Evolutionary conservation across 2,797 vertebrate genomes (phyloP).

Genomic region (Harpagifer antarcticus): DNA sequence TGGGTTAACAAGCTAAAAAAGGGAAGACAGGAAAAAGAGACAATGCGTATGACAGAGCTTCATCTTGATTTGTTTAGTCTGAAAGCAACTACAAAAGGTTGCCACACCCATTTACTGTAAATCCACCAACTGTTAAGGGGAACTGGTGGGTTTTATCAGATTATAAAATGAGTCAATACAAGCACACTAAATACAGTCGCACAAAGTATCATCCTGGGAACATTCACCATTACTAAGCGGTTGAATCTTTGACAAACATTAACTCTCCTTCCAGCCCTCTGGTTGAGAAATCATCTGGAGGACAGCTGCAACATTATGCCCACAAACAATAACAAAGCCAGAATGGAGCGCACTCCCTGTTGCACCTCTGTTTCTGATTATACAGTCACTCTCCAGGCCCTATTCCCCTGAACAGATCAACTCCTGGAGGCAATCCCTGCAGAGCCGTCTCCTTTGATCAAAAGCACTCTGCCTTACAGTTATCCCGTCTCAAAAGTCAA

Average conservation of each 20-base stretch:
- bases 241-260: constrained; percentile 1
- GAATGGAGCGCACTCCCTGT: constrained; percentile 12
- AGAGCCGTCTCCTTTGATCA: not conserved
- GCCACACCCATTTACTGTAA: constrained; percentile 27
- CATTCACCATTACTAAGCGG: not conserved
- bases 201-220: not conserved
- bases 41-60: not conserved
- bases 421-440: constrained; percentile 3
- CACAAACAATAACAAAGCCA: constrained; percentile 7
- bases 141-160: not conserved
- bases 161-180: constrained; percentile 2
- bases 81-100: constrained; percentile 1
- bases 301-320: not conserved
- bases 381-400: constrained; percentile 12
- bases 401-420: constrained; percentile 18
- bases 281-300: not conserved
- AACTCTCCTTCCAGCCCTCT: not conserved
- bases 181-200: not conserved
- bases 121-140: not conserved
- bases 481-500: not conserved
- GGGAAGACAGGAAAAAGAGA: not conserved
- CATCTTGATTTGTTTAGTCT: constrained; percentile 2
- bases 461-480: not conserved
- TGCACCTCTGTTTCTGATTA: constrained; percentile 10
- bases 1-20: constrained; percentile 4